Evolutionary conservation across 2,888 invertebrate species (phyloP).

Genomic region (Melanchra persicariae): DNA sequence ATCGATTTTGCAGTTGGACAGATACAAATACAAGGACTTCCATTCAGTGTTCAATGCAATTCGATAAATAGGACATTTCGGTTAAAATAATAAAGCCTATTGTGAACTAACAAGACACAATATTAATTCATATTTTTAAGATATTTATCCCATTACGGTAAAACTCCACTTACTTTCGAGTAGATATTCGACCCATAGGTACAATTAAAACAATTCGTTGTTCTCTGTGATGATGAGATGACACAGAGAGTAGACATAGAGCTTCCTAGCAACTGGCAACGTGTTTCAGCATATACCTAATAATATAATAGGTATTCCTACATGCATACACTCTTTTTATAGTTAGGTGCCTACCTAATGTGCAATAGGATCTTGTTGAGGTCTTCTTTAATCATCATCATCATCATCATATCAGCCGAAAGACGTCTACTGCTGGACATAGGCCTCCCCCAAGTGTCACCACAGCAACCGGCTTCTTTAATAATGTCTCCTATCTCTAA

Average conservation of each 20-base stretch:
- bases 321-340: too few relatives aligned
- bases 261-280: not conserved
- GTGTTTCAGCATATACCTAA: not conserved
- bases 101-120: not conserved
- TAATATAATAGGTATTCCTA: too few relatives aligned
- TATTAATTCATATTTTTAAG: slow-evolving; percentile 22
- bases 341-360: too few relatives aligned
- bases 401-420: too few relatives aligned
- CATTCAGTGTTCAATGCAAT: not conserved
- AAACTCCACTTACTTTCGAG: slow-evolving; percentile 3
- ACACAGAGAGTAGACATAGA: not conserved
- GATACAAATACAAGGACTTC: not conserved
- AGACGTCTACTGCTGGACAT: too few relatives aligned
- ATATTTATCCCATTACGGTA: not conserved
- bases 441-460: too few relatives aligned
- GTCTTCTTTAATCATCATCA: too few relatives aligned
- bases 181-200: slow-evolving; percentile 2
- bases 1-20: not conserved
- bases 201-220: not conserved
- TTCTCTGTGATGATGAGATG: too few relatives aligned
- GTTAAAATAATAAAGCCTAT: not conserved
- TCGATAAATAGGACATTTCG: not conserved
- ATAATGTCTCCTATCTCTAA: too few relatives aligned
- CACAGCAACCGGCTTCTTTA: too few relatives aligned
- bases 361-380: too few relatives aligned